These are phyloP conservation scores for Danio aesculapii DNA, from an alignment of 2,797 vertebrate genomes.

Conservation along the genomic window DNA sequence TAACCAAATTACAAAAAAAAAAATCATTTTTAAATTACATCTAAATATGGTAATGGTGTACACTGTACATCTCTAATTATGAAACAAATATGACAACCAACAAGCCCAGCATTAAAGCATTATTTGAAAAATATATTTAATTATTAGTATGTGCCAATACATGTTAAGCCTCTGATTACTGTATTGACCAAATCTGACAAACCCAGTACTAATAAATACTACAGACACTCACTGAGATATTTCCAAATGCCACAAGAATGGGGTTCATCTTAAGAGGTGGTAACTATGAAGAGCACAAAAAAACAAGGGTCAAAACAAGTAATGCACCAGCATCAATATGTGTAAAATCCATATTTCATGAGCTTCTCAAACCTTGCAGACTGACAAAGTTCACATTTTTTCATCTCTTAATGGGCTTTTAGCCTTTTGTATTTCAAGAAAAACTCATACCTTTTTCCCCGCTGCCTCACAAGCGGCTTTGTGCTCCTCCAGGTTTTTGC, in stretches of 20 bases:
- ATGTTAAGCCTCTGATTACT: neutral
- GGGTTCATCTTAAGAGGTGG: conserved; percentile 85
- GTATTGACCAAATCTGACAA: neutral
- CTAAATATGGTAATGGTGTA: too few relatives aligned
- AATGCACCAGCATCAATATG: neutral
- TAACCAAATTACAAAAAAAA: too few relatives aligned
- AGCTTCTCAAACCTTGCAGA: neutral
- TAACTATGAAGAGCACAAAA: conserved; percentile 76
- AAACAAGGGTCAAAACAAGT: neutral
- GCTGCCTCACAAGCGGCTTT: conserved; percentile 84
- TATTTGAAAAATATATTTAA: too few relatives aligned
- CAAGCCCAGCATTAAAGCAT: too few relatives aligned
- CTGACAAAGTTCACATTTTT: neutral
- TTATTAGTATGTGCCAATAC: too few relatives aligned
- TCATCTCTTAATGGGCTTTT: neutral
- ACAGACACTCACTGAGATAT: conserved; percentile 83
- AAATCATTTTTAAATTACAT: too few relatives aligned
- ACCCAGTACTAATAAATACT: neutral
- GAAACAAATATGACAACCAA: too few relatives aligned
- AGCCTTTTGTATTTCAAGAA: neutral
- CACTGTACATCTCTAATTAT: too few relatives aligned
- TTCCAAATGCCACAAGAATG: conserved; percentile 89
- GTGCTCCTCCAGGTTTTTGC: conserved; percentile 85
- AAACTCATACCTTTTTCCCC: conserved; percentile 85
- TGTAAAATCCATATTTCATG: neutral